Evolutionary conservation across 1,140 invertebrate species (phyloP), one percentile per base, ranked within the genome.

Genomic region (Calycopis cecrops): DNA sequence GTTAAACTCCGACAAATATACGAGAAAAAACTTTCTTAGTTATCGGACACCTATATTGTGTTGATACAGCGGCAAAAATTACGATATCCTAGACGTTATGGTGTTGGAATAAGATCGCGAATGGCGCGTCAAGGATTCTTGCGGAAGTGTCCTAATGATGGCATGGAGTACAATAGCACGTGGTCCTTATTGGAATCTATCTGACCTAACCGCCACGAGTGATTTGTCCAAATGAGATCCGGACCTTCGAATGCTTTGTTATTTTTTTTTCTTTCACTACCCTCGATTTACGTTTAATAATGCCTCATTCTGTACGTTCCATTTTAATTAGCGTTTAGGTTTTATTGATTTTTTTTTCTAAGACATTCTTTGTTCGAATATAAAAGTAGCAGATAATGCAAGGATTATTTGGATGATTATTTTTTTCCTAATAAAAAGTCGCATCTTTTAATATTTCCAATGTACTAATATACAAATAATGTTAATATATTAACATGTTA

Each of bases 171-270:
- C 79, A 85, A 85, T 85, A 79, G 78, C 76, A 84, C 70, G 71
- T 79, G 72, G 63, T 69, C 76, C 82, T 84, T 85, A 85, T 85
- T 85, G 82, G 79, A 82, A 83, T 83, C 79, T 83, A 83, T 83
- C 79, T 83, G 82, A 76, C 78, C 74, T 82, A 76, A 85, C 82
- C 82, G 79, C 79, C 81, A 82, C 79, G 73, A 83, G 74, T 80
- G 80, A 85, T 85, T 85, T 84, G 82, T 84, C 77, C 74, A 85
- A 84, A 85, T 84, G 79, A 85, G 79, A 85, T 82, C 82, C 82
- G 79, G 76, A 76, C 74, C 77, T 73, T 69, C 62, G 61, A 57
- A 65, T 56, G 77, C 73, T 77, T 83, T 81, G 73, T 85, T 80
- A 77, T 77, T 75, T 84, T 77, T n/a, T n/a, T 28, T 76, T 71